Evolutionary conservation across 2,113 vertebrate genomes (phyloP).

Genomic region (Hemibagrus wyckioides): DNA sequence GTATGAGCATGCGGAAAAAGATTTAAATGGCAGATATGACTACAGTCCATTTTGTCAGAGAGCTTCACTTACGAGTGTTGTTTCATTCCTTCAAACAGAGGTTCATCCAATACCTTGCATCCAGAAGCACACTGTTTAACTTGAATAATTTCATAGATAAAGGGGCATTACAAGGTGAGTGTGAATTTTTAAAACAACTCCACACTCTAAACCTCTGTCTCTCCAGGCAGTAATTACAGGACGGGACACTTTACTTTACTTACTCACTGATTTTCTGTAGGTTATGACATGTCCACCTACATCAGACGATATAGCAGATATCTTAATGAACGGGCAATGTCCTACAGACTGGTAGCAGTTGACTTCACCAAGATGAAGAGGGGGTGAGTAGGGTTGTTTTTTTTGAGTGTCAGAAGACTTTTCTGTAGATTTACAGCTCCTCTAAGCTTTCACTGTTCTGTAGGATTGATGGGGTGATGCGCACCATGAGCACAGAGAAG

Average conservation of each 20-base stretch:
- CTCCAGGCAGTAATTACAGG: not conserved
- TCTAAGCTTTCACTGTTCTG: constrained; percentile 34
- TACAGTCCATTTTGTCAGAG: not conserved
- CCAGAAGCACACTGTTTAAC: constrained; percentile 92
- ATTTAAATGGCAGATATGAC: not conserved
- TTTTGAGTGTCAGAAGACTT: not conserved
- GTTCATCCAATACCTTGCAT: constrained; percentile 94
- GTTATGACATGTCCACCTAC: constrained; percentile 94
- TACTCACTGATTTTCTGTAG: constrained; percentile 64
- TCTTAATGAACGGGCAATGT: constrained; percentile 95
- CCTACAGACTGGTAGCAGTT: constrained; percentile 88
- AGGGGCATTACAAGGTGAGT: constrained; percentile 88
- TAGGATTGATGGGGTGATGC: constrained; percentile 88
- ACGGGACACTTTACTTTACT: not conserved
- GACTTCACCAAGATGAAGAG: constrained; percentile 98
- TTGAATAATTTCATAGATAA: constrained; percentile 96
- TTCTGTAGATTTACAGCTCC: not conserved
- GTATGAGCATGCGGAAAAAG: not conserved
- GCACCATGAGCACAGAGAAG: constrained; percentile 91
- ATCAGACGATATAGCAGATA: constrained; percentile 94
- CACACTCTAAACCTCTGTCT: not conserved
- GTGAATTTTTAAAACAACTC: constrained; percentile 19
- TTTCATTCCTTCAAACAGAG: constrained; percentile 71
- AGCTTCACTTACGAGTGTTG: not conserved
- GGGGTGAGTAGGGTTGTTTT: constrained; percentile 74